These are phyloP conservation scores for Lycodopsis pacificus DNA, from an alignment of 2,797 vertebrate genomes.

Conservation along the genomic window DNA sequence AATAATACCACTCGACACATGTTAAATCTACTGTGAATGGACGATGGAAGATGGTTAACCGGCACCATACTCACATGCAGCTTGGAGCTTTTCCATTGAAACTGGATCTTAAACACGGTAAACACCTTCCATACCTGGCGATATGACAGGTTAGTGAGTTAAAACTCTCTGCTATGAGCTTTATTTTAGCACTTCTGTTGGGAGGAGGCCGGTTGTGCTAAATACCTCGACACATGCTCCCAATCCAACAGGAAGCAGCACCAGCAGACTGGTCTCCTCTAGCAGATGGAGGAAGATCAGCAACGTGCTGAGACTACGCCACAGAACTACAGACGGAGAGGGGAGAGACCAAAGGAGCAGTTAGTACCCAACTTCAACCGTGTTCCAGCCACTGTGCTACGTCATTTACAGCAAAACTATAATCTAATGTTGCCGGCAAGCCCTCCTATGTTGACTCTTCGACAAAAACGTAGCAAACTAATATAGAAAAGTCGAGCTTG, in stretches of 20 bases:
- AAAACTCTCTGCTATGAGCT: not conserved
- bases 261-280: constrained; percentile 93
- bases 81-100: constrained; percentile 82
- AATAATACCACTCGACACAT: not conserved
- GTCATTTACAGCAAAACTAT: not conserved
- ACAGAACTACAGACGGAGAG: constrained; percentile 85
- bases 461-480: not conserved
- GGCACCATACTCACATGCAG: constrained; percentile 59
- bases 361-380: not conserved
- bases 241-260: constrained; percentile 92
- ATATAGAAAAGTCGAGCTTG: not conserved
- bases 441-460: not conserved
- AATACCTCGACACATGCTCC: constrained; percentile 92
- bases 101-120: constrained; percentile 89
- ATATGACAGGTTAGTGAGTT: not conserved
- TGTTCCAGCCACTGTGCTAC: not conserved
- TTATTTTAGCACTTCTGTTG: constrained; percentile 5
- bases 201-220: too few species aligned
- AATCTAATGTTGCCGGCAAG: not conserved
- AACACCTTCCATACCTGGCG: constrained; percentile 95
- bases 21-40: not conserved
- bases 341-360: not conserved
- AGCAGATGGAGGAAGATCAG: constrained; percentile 95
- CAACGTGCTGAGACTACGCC: constrained; percentile 94
- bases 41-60: not conserved